A percentile compares a stretch with the other conserved stretches of the same genome.
phyloP scores from a whole-genome alignment of 1,140 invertebrate species.

The Achroia grisella region DNA sequence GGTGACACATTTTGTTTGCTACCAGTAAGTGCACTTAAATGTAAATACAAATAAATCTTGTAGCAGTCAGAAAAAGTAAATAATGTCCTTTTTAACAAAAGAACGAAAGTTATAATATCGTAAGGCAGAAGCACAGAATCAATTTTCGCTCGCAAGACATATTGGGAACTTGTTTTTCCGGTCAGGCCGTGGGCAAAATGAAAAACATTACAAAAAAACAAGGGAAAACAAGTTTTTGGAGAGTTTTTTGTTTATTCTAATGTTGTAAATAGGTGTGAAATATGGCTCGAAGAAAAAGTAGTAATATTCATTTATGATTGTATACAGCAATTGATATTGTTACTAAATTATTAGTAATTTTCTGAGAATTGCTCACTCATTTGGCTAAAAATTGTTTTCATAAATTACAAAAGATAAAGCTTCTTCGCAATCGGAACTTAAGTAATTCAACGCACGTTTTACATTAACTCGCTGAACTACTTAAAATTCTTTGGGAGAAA shows the following conservation, averaged over 20 bases:
- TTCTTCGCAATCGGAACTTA: background rate
- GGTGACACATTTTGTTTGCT: conserved; percentile 11
- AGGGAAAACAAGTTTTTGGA: background rate
- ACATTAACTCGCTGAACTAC: no score
- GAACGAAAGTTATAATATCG: conserved; percentile 19
- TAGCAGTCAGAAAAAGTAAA: background rate
- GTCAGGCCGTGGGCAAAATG: conserved; percentile 4
- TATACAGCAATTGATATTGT: no score
- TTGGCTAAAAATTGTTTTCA: no score
- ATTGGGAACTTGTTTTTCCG: conserved; percentile 16
- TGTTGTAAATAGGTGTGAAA: no score
- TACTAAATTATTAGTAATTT: no score
- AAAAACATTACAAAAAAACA: conserved; percentile 11
- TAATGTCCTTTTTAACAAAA: background rate
- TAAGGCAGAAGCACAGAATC: conserved; percentile 16
- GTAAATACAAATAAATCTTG: conserved; percentile 42
- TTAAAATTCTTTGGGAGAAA: no score
- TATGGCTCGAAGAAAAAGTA: no score
- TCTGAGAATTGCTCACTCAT: no score
- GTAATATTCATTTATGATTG: no score
- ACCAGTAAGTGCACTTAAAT: conserved; percentile 26
- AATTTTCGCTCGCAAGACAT: conserved; percentile 21
- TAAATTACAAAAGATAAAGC: no score
- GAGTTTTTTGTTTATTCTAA: background rate
- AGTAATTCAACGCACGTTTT: no score